phyloP scores from a whole-genome alignment of 2,113 vertebrate species.

The Bubo scandiacus region DNA sequence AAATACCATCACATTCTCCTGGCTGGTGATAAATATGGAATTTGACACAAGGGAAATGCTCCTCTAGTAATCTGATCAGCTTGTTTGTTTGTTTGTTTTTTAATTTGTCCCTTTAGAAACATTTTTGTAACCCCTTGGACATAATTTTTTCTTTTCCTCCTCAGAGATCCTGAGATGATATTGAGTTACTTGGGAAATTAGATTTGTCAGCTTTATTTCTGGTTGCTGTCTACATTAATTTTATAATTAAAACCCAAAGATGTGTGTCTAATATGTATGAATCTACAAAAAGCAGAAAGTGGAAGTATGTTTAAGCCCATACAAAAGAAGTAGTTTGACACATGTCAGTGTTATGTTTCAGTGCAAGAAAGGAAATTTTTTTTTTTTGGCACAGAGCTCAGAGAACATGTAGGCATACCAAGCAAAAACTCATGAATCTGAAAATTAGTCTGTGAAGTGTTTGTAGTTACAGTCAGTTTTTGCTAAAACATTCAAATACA shows the following conservation, averaged over 20 bases:
- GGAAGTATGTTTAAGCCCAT: not conserved
- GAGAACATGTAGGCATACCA: slow-evolving; percentile 1
- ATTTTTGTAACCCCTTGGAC: not conserved
- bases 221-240: slow-evolving; percentile 59
- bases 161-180: slow-evolving; percentile 18
- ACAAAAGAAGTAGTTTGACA: slow-evolving; percentile 9
- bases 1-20: not conserved
- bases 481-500: slow-evolving; percentile 26
- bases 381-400: not conserved
- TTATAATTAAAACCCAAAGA: slow-evolving; percentile 65
- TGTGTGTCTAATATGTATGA: slow-evolving; percentile 59
- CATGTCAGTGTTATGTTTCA: not conserved
- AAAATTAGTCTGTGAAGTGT: slow-evolving; percentile 38
- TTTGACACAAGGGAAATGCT: not conserved
- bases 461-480: not conserved
- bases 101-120: not conserved
- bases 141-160: not conserved
- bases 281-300: slow-evolving; percentile 23
- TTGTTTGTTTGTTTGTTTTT: not conserved
- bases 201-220: slow-evolving; percentile 63
- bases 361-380: slow-evolving; percentile 1
- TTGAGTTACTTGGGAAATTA: slow-evolving; percentile 57
- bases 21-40: not conserved
- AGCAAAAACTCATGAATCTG: slow-evolving; percentile 23
- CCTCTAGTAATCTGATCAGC: not conserved